These are phyloP conservation scores for Sebastes schlegelii DNA, from an alignment of 2,113 vertebrate genomes.

Conservation along the genomic window DNA sequence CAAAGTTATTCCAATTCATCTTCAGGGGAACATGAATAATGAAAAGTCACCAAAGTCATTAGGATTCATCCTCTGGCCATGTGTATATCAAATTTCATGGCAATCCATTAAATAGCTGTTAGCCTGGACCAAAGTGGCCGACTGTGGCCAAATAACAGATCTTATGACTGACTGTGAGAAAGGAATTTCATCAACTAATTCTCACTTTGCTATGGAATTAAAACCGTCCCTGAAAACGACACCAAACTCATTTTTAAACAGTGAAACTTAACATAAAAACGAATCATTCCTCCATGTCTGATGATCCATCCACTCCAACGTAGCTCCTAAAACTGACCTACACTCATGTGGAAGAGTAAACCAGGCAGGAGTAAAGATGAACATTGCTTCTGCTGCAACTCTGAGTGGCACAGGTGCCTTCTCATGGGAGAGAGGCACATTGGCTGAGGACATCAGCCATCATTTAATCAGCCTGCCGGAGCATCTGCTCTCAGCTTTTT, in stretches of 20 bases:
- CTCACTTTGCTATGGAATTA: not conserved
- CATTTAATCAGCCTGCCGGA: conserved; percentile 66
- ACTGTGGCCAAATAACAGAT: not conserved
- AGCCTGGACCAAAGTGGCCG: not conserved
- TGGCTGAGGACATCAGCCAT: conserved; percentile 63
- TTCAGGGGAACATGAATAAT: too few species aligned
- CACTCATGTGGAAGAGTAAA: not conserved
- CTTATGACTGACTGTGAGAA: not conserved
- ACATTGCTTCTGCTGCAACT: conserved; percentile 32
- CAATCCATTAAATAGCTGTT: not conserved
- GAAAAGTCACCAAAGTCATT: too few species aligned
- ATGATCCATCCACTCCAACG: not conserved
- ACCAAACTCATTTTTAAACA: not conserved
- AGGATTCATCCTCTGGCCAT: too few species aligned
- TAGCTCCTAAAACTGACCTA: conserved; percentile 16
- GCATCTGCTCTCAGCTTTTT: conserved; percentile 69
- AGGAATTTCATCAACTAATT: not conserved
- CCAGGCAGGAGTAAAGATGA: conserved; percentile 21
- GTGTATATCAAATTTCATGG: too few species aligned
- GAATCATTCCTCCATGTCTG: not conserved
- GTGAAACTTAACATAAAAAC: not conserved
- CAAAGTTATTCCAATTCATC: too few species aligned
- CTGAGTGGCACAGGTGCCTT: conserved; percentile 50
- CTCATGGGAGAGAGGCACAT: conserved; percentile 39
- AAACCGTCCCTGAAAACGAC: not conserved